Base-by-base conservation (phyloP, 1,140 invertebrate genomes). In the Uloborus diversus region DNA sequence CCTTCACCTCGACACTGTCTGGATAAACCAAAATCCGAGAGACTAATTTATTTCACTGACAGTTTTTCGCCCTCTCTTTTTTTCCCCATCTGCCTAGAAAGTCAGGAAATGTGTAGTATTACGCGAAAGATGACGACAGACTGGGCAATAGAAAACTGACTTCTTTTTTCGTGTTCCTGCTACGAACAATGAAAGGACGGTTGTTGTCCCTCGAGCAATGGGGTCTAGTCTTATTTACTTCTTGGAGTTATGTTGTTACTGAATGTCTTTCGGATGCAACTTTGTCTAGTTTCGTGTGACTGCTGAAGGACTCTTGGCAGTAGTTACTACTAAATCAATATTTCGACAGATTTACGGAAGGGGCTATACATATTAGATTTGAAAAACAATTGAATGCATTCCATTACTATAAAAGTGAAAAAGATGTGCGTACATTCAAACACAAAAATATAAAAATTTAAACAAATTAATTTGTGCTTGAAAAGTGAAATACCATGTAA, bases 11-110 rank as follows among this genome's bases (percentile, higher is more conserved):
- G 13, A 73, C 42, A 47, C 57, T 73, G 69, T 59, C 56, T 30
- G 35, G 69, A 73, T 73, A 57, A 20, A 57, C 49, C 68, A 33
- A 70, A 70, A 70, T 70, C 68, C 49, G 68, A 57, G 57, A 35
- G 68, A 70, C 68, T 70, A 70, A 70, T 70, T 70, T 70, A 70
- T 70, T 70, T 70, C 69, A 47, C 14, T 73, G 32, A 61, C 53
- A 73, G 53, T 42, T 53, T 56, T 70, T 42, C 37, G 20, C 47
- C 28, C 17, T 23, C 17, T 35, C 30, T 70, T 70, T 57, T 51
- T 56, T 56, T 53, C n/a, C n/a, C n/a, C n/a, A n/a, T n/a, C 30
- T 70, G 20, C 53, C 23, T 20, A 57, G 51, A 23, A 49, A 28
- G 7, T 70, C 49, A 53, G 68, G 68, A 61, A 47, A 61, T 73